These are phyloP conservation scores for Uromys caudimaculatus DNA, from an alignment of 2,797 vertebrate genomes.

Conservation along the genomic window DNA sequence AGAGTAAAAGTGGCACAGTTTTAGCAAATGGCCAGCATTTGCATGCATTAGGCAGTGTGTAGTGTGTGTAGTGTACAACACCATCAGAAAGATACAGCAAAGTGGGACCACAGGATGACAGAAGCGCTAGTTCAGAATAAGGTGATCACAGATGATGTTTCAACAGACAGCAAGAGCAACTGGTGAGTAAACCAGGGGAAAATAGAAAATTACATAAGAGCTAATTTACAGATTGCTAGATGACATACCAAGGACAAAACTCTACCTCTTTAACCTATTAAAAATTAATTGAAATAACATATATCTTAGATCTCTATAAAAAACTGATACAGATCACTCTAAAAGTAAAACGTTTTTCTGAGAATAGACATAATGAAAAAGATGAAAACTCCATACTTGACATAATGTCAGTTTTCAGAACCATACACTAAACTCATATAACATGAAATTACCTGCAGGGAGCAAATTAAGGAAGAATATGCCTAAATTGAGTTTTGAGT, in stretches of 20 bases:
- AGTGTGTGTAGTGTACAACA: background rate
- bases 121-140: background rate
- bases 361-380: background rate
- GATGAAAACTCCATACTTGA: background rate
- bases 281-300: background rate
- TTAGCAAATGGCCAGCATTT: background rate
- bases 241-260: background rate
- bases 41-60: background rate
- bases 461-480: background rate
- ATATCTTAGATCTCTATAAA: background rate
- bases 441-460: background rate
- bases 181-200: background rate
- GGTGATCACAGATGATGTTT: background rate
- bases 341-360: background rate
- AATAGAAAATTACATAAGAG: background rate
- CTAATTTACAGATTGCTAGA: background rate
- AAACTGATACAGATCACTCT: background rate
- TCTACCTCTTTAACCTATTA: background rate
- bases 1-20: background rate
- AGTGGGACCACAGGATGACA: background rate
- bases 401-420: no score
- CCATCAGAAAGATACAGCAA: background rate
- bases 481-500: background rate
- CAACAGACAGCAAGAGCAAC: background rate
- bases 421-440: background rate